Evolutionary conservation across 2,797 vertebrate species (phyloP), one percentile per base, ranked within the genome.

Genomic region (Lepus oiostolus): DNA sequence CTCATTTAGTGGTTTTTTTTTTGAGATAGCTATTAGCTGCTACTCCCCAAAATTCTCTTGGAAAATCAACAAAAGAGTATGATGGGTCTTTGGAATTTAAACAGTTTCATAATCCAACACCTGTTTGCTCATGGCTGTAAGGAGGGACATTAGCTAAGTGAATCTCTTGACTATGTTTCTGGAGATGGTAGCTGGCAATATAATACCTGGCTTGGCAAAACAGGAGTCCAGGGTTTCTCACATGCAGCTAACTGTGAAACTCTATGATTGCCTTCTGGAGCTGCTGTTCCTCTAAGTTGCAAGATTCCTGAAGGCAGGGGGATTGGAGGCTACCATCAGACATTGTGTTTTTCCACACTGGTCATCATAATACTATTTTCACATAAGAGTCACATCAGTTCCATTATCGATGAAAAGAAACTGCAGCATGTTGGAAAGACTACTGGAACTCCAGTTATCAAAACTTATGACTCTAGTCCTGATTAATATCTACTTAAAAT

Each of bases 1-100:
- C 24, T 88, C 58, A 92, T 85, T 89, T 89, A 65, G 85, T 88
- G 35, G 50, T 60, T 74, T 47, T 47, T 47, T 47, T 76, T n/a
- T 91, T 26, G 32, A 85, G 32, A 60, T 79, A 77, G 65, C 19
- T 72, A 30, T 92, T 74, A 89, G 79, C 52, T 80, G 21, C 26
- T 67, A 80, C 47, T n/a, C 70, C 30, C 4, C n/a, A 50, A 74
- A 85, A 85, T 67, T 85, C 24, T 92, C 38, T 89, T 85, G 80
- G 32, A 85, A 85, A 89, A 74, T 95, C 35, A 89, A 32, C 65
- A 92, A 67, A 67, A 13, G 22, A 62, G 7, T 42, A 67, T 67
- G 30, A 14, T 62, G 77, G 80, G 80, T 72, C 58, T 80, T 38
- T 92, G 60, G 79, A 89, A 85, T 38, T 95, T 92, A 85, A 16